A percentile compares a stretch with the other conserved stretches of the same genome.
Conservation (phyloP, 2,888 invertebrate genomes). For the Xanthorhoe designata region DNA sequence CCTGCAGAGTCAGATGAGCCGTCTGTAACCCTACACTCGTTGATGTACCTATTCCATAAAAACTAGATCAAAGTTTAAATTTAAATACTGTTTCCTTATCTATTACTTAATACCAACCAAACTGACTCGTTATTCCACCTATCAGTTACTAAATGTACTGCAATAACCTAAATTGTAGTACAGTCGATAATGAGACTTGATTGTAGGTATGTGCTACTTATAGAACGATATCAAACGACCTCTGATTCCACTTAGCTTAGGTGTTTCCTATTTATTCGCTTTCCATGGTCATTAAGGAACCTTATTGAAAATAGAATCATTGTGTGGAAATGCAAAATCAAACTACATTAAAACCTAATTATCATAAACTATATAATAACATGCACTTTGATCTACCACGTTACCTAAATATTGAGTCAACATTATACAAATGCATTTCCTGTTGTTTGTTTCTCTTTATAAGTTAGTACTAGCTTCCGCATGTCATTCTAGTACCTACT, state of each 20-base stretch:
- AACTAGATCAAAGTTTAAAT: neutral
- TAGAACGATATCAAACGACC: slow-evolving; percentile 32
- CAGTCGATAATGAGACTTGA: slow-evolving; percentile 34
- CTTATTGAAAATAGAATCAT: slow-evolving; percentile 7
- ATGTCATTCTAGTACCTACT: too few relatives aligned
- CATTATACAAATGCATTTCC: too few relatives aligned
- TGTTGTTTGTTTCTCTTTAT: too few relatives aligned
- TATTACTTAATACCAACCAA: slow-evolving; percentile 7
- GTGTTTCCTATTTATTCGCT: slow-evolving; percentile 37
- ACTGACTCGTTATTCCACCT: slow-evolving; percentile 1
- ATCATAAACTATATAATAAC: too few relatives aligned
- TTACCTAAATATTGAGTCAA: too few relatives aligned
- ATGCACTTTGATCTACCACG: too few relatives aligned
- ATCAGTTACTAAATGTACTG: slow-evolving; percentile 17
- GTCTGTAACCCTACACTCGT: neutral
- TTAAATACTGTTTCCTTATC: neutral
- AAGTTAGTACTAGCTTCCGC: too few relatives aligned
- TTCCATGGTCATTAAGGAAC: slow-evolving; percentile 21
- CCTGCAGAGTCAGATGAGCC: too few relatives aligned
- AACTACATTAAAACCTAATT: neutral
- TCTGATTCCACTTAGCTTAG: slow-evolving; percentile 28
- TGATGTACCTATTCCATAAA: neutral
- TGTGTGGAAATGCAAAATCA: neutral
- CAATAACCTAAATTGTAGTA: slow-evolving; percentile 33
- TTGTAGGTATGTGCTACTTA: slow-evolving; percentile 36